Conservation (phyloP, 2,113 vertebrate species). For the Psophia crepitans region DNA sequence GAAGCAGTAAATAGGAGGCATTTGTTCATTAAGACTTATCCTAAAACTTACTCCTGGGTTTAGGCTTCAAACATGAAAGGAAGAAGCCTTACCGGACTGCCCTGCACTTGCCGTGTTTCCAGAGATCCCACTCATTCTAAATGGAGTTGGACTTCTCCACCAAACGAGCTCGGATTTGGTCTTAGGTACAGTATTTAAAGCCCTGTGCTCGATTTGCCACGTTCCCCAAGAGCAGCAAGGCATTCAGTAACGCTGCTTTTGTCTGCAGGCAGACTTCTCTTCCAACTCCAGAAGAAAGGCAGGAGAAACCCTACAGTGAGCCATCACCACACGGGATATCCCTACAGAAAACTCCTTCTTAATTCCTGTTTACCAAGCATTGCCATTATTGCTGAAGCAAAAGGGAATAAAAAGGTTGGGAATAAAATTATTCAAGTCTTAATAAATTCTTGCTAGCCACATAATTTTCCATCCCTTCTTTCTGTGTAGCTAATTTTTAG, state of each 20-base stretch:
- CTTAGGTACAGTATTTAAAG: neutral
- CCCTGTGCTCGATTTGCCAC: neutral
- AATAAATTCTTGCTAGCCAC: neutral
- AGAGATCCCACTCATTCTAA: neutral
- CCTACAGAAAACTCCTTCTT: neutral
- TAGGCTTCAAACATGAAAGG: neutral
- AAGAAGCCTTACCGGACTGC: neutral
- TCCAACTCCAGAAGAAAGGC: neutral
- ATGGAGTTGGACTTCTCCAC: neutral
- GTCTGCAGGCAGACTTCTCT: neutral
- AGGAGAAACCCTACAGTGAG: neutral
- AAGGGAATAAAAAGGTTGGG: neutral
- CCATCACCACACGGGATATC: rapidly evolving
- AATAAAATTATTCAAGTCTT: neutral
- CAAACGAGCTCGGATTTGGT: neutral
- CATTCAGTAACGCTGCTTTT: neutral
- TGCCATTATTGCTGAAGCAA: neutral
- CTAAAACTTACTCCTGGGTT: neutral
- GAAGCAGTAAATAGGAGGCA: neutral
- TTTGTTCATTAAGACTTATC: neutral
- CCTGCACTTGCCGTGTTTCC: neutral
- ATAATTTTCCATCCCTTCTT: neutral
- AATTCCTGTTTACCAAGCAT: neutral
- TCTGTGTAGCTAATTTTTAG: neutral
- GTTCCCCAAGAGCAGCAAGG: neutral